Base-by-base conservation (phyloP, 2,113 vertebrate species). In the Rana temporaria region DNA sequence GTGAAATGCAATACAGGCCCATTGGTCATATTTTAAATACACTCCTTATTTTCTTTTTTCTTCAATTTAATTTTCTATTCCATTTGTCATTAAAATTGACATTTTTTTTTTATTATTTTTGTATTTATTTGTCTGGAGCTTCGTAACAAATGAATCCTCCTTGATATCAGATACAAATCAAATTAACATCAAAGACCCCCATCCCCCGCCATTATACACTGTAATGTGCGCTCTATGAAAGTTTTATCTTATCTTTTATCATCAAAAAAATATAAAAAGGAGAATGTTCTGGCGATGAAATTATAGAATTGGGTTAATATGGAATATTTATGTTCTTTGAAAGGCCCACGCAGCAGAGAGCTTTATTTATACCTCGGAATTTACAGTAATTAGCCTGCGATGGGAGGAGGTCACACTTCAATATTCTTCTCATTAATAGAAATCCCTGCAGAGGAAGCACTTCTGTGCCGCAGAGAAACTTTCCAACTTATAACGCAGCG, bases 361-460 rank as follows among this genome's bases (percentile, higher is more conserved):
- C 24, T 7, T 75, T 34, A 59, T 75, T 15, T 60, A 60, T 38
- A 42, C 19, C 11, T 26, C 16, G 24, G 6, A 22, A 75, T 34
- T 59, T 75, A 22, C 12, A 22, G 56, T 75, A 75, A 75, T 75
- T 75, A 62, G 34, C n/a, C 30, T 59, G 52, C 19, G 32, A 6
- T n/a, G n/a, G n/a, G n/a, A 0, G 18, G 57, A 42, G 57, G 32
- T 34, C 52, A 60, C 17, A 38, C 30, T 75, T 75, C 38, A 75
- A 62, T 75, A 75, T 75, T 75, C 73, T 48, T 32, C 15, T 60
- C 73, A 75, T 75, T 75, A 75, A 62, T 42, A 22, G 73, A 14
- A 42, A 75, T 75, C 32, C 14, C 57, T 30, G 30, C 56, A 75
- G 57, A 60, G 56, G 16, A 9, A 15, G 34, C 34, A 30, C 26